Conservation (phyloP, 2,113 vertebrate genomes). For the Chascanopsetta lugubris region DNA sequence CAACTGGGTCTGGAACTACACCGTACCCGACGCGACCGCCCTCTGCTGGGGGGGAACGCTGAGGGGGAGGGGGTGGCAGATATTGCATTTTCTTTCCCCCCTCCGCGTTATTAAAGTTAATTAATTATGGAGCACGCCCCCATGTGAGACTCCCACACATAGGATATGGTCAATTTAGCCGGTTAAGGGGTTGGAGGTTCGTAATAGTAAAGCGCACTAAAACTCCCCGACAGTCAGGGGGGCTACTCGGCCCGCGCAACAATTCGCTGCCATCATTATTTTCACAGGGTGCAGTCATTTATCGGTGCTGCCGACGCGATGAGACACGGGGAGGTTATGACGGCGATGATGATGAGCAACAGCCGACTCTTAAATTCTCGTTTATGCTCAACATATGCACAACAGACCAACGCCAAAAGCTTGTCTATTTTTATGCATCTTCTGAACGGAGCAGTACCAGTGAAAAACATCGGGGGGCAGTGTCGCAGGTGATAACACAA, state of each 20-base stretch:
- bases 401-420: too few species aligned
- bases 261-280: conserved; percentile 62
- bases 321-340: conserved; percentile 34
- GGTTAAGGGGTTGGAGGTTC: conserved; percentile 33
- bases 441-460: too few species aligned
- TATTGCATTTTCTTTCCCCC: conserved; percentile 10
- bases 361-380: neutral
- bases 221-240: conserved; percentile 29
- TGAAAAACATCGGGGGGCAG: neutral
- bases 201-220: conserved; percentile 39
- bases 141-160: conserved; percentile 30
- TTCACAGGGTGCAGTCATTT: conserved; percentile 56
- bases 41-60: too few species aligned
- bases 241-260: conserved; percentile 64
- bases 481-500: too few species aligned
- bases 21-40: too few species aligned
- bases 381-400: neutral
- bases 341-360: conserved; percentile 24
- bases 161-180: conserved; percentile 41
- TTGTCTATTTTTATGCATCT: too few species aligned
- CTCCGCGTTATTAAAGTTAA: conserved; percentile 37
- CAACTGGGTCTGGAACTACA: too few species aligned
- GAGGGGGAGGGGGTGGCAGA: conserved; percentile 1
- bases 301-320: conserved; percentile 58
- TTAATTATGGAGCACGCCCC: conserved; percentile 50